Conservation (phyloP, 1,140 invertebrate species). For the Drosophila bocqueti region DNA sequence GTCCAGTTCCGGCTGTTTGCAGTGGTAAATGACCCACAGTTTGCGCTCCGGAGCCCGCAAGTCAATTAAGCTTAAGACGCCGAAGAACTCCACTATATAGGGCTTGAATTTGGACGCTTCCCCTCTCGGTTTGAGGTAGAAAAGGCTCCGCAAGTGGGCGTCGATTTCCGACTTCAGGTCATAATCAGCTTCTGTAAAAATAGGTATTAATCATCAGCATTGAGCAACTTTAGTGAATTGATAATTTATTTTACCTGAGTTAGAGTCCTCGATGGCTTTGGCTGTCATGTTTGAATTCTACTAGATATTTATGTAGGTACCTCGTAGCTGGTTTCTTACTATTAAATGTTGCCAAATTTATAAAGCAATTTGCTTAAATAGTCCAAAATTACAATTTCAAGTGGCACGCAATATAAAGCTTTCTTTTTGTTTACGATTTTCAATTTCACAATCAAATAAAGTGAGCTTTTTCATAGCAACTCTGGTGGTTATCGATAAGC, state of each 20-base stretch:
- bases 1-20: slow-evolving; percentile 50
- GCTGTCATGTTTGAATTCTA: slow-evolving; percentile 3
- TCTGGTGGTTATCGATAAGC: slow-evolving; percentile 8
- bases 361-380: slow-evolving; percentile 17
- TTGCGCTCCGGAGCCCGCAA: slow-evolving; percentile 49
- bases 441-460: slow-evolving; percentile 32
- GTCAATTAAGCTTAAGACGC: slow-evolving; percentile 54
- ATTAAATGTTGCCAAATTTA: neutral
- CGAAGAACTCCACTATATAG: slow-evolving; percentile 53
- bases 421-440: slow-evolving; percentile 34
- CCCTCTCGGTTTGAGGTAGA: slow-evolving; percentile 26
- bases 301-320: neutral
- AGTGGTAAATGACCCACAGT: slow-evolving; percentile 60
- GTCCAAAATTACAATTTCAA: slow-evolving; percentile 12
- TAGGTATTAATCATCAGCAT: slow-evolving; percentile 17
- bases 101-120: slow-evolving; percentile 23
- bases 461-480: slow-evolving; percentile 23
- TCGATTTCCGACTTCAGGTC: slow-evolving; percentile 49
- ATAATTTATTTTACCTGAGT: neutral
- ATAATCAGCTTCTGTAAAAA: slow-evolving; percentile 21
- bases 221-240: too few species aligned
- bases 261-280: neutral
- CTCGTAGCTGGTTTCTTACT: neutral
- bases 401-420: slow-evolving; percentile 3
- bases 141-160: slow-evolving; percentile 39